Percentiles rank a stretch among this genome's conserved stretches.
phyloP scores from a whole-genome alignment of 2,113 vertebrate species.

The Lampris megalopsis region DNA sequence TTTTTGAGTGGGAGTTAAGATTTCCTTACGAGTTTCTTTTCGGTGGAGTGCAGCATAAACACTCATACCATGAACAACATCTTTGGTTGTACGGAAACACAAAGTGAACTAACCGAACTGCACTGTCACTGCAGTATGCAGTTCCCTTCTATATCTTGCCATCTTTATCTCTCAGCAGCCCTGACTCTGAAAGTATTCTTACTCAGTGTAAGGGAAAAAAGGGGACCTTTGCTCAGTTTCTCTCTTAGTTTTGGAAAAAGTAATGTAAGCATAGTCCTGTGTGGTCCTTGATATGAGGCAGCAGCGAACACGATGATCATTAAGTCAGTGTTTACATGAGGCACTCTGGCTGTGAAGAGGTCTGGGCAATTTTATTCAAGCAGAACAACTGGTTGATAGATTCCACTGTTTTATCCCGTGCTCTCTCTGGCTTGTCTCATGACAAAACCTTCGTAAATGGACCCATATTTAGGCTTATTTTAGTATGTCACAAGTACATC shows the following conservation, averaged over 20 bases:
- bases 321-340: conserved; percentile 13
- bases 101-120: not conserved
- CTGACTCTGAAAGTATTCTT: conserved; percentile 9
- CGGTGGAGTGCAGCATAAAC: no score
- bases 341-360: conserved; percentile 6
- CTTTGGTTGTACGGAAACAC: not conserved
- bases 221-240: not conserved
- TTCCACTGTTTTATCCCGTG: conserved; percentile 3
- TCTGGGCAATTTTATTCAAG: conserved; percentile 32
- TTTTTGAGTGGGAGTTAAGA: no score
- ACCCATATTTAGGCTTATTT: not conserved
- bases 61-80: not conserved
- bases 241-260: conserved; percentile 19
- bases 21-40: no score
- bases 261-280: conserved; percentile 43
- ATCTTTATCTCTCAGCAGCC: not conserved
- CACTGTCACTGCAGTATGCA: not conserved
- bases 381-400: conserved; percentile 27
- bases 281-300: conserved; percentile 50
- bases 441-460: not conserved
- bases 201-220: not conserved
- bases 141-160: not conserved
- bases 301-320: conserved; percentile 30
- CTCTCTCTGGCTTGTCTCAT: not conserved
- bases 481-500: not conserved